A percentile compares a stretch with the other conserved stretches of the same genome.
These are phyloP conservation scores for Drosophila merina DNA, from an alignment of 2,888 invertebrate species.

Conservation along the genomic window DNA sequence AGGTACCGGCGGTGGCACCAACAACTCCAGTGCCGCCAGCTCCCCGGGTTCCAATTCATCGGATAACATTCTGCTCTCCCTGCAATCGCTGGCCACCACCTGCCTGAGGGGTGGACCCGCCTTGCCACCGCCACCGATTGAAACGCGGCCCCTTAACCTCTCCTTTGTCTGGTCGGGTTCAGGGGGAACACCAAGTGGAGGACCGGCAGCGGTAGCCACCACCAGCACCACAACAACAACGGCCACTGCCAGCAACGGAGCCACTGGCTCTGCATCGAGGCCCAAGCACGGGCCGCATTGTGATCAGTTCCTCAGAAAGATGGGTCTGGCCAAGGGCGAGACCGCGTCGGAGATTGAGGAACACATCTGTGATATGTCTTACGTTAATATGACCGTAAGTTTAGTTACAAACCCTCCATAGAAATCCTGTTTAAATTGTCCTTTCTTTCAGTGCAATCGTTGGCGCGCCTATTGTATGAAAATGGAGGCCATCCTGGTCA, in stretches of 20 bases:
- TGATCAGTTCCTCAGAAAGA: constrained; percentile 84
- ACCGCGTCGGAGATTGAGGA: constrained; percentile 81
- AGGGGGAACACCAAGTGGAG: constrained; percentile 6
- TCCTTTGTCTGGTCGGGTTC: constrained; percentile 30
- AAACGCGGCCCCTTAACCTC: constrained; percentile 51
- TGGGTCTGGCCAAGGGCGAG: constrained; percentile 83
- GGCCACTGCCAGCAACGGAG: constrained; percentile 56
- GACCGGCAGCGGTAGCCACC: constrained; percentile 7
- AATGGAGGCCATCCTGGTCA: constrained; percentile 82
- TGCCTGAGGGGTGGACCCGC: constrained; percentile 75
- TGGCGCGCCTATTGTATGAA: constrained; percentile 84
- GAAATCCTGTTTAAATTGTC: too few species aligned
- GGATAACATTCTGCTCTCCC: constrained; percentile 79
- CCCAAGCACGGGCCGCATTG: constrained; percentile 84
- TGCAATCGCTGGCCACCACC: constrained; percentile 83
- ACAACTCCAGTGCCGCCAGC: constrained; percentile 58
- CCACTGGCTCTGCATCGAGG: constrained; percentile 53
- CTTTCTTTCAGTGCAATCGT: constrained; percentile 79
- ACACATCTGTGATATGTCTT: constrained; percentile 84
- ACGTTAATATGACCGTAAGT: constrained; percentile 84
- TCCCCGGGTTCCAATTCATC: constrained; percentile 62
- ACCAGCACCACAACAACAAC: constrained; percentile 29
- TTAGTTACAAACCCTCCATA: too few species aligned
- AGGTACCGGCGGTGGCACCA: constrained; percentile 29
- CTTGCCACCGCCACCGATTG: constrained; percentile 34